Evolutionary conservation across 2,113 vertebrate genomes (phyloP).

Genomic region (Tylochromis polylepis): DNA sequence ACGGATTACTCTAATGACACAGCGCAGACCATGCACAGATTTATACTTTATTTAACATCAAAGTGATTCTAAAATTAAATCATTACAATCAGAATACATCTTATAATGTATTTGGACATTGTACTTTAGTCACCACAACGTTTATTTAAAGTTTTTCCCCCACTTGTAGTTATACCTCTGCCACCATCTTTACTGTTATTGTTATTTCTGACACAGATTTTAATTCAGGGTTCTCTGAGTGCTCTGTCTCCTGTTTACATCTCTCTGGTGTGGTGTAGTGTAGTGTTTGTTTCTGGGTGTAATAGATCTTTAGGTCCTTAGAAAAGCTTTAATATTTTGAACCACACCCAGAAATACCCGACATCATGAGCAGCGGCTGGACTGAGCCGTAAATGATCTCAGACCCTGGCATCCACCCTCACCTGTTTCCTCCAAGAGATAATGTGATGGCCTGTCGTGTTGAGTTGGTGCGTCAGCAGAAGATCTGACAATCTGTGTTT

Average conservation of each 20-base stretch:
- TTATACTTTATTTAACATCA: accelerated
- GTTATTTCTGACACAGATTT: background rate
- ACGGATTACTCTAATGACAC: accelerated
- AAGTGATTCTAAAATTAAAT: accelerated
- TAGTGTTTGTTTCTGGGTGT: background rate
- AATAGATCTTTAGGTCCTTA: background rate
- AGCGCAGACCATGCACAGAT: background rate
- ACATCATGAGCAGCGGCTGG: background rate
- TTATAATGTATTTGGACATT: accelerated
- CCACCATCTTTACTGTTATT: background rate
- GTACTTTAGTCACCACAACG: background rate
- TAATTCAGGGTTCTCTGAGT: background rate
- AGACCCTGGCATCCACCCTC: background rate
- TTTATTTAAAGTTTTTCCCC: background rate
- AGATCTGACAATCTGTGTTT: constrained; percentile 5
- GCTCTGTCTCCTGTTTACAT: background rate
- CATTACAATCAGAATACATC: background rate
- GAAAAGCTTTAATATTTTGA: background rate
- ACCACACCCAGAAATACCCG: background rate
- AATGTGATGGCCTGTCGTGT: background rate
- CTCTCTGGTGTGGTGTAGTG: background rate
- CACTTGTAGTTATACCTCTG: background rate
- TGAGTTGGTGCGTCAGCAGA: constrained; percentile 28
- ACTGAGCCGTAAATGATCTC: background rate
- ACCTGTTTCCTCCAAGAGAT: background rate